These are phyloP conservation scores for Apocheima hispidaria DNA, from an alignment of 2,888 invertebrate species.

Conservation along the genomic window DNA sequence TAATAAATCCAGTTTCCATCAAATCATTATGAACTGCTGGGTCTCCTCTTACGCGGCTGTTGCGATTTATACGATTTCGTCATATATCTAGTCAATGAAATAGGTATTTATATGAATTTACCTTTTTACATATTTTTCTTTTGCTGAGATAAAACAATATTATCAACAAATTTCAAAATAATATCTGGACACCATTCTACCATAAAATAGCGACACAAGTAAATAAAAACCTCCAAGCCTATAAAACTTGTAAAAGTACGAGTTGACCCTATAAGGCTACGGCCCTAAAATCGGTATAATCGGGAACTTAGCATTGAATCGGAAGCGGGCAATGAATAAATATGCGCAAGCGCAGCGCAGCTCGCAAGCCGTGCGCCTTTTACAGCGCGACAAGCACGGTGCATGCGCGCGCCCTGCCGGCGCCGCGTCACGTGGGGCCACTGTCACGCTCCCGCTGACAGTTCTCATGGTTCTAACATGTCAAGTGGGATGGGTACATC, in stretches of 20 bases:
- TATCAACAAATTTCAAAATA: not conserved
- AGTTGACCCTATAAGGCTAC: slow-evolving; percentile 51
- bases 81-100: no score
- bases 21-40: no score
- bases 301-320: slow-evolving; percentile 64
- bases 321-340: slow-evolving; percentile 69
- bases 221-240: slow-evolving; percentile 27
- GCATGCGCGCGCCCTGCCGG: slow-evolving; percentile 56
- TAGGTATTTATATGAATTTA: no score
- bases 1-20: no score
- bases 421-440: slow-evolving; percentile 60
- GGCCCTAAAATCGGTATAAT: slow-evolving; percentile 59
- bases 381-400: slow-evolving; percentile 64
- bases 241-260: slow-evolving; percentile 38
- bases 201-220: slow-evolving; percentile 31
- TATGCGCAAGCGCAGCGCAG: slow-evolving; percentile 59
- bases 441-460: slow-evolving; percentile 51
- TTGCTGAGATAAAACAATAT: not conserved
- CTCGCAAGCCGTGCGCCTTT: slow-evolving; percentile 56
- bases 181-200: slow-evolving; percentile 8
- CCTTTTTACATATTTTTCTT: not conserved
- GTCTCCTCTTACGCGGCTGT: no score
- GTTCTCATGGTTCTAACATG: slow-evolving; percentile 39
- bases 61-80: no score
- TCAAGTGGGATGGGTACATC: slow-evolving; percentile 17